Evolutionary conservation across 2,113 vertebrate species (phyloP).

Genomic region (Pluvialis apricaria): DNA sequence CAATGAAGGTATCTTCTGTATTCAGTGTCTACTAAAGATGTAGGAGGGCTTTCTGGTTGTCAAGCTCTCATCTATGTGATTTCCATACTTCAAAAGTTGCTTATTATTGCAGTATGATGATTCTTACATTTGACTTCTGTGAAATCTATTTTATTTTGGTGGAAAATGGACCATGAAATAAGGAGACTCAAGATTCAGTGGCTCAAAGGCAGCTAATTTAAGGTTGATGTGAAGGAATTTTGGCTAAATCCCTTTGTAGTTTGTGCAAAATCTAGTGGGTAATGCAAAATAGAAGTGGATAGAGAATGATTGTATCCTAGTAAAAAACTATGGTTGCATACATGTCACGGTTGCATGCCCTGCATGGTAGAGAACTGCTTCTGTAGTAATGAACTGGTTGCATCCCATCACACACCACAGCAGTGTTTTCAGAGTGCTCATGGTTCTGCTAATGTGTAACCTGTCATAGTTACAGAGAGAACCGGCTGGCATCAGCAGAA

Average conservation of each 20-base stretch:
- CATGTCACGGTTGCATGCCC: not conserved
- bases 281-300: not conserved
- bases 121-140: not conserved
- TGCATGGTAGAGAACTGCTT: not conserved
- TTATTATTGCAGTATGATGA: not conserved
- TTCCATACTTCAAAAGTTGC: not conserved
- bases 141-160: not conserved
- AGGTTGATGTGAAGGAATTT: not conserved
- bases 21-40: rapidly evolving
- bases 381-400: not conserved
- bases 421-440: not conserved
- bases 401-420: not conserved
- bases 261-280: not conserved
- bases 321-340: not conserved
- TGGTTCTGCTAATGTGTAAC: not conserved
- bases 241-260: not conserved
- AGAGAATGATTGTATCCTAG: not conserved
- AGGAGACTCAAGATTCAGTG: not conserved
- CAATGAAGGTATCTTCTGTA: rapidly evolving
- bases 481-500: not conserved
- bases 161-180: not conserved
- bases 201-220: not conserved
- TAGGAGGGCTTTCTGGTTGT: not conserved
- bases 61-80: not conserved
- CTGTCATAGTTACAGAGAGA: not conserved